These are phyloP conservation scores for Dreissena polymorpha DNA, from an alignment of 1,140 invertebrate species.

Conservation along the genomic window DNA sequence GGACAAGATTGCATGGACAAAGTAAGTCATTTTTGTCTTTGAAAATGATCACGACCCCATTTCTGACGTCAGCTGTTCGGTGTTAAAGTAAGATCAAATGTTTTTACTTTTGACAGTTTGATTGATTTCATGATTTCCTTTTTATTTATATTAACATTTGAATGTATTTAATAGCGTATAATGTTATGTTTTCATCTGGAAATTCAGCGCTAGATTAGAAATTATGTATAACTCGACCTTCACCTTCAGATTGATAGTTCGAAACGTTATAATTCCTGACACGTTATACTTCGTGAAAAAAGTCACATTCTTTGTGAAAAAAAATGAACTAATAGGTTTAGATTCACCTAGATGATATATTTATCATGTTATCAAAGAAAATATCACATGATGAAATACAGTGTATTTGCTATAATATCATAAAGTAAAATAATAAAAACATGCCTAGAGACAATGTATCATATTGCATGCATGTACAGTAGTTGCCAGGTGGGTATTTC, in stretches of 20 bases:
- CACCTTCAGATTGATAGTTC: neutral
- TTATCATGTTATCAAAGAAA: neutral
- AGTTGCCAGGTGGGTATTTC: no score
- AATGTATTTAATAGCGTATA: neutral
- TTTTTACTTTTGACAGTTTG: neutral
- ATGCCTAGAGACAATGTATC: no score
- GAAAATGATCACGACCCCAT: neutral
- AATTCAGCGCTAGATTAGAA: neutral
- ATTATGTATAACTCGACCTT: neutral
- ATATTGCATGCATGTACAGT: no score
- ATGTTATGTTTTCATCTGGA: neutral
- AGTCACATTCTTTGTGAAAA: neutral
- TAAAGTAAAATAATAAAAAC: no score
- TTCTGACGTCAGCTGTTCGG: neutral
- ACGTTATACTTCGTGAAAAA: neutral
- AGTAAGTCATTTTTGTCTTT: conserved; percentile 81
- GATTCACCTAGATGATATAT: neutral
- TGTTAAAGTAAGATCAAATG: neutral
- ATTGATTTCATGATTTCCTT: neutral
- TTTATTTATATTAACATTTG: neutral
- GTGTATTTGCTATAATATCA: neutral
- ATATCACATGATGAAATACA: neutral
- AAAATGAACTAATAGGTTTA: neutral
- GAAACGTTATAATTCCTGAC: neutral
- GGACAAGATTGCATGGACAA: conserved; percentile 93